Conservation (phyloP, 1,140 invertebrate species). For the Metaphire vulgaris region DNA sequence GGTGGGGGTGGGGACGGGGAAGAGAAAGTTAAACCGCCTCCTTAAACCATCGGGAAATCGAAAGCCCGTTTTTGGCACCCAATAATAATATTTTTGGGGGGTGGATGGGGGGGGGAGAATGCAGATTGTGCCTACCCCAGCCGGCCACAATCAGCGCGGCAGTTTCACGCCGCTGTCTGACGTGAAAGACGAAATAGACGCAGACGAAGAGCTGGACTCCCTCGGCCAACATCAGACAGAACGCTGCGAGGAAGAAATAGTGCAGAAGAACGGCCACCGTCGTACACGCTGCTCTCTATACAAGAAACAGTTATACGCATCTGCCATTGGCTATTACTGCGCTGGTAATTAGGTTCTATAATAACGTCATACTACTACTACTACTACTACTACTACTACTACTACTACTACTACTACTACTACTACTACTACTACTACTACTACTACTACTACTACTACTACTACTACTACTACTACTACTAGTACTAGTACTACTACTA, state of each 20-base stretch:
- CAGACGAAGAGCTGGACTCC: conserved; percentile 22
- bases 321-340: too few relatives aligned
- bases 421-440: neutral
- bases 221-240: conserved; percentile 30
- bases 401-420: neutral
- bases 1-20: too few relatives aligned
- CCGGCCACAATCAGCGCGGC: conserved; percentile 4
- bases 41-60: too few relatives aligned
- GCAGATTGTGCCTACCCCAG: too few relatives aligned
- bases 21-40: too few relatives aligned
- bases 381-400: neutral
- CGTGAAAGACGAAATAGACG: conserved; percentile 27
- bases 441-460: conserved; percentile 2
- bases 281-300: too few relatives aligned
- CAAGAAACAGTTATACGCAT: too few relatives aligned
- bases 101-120: too few relatives aligned
- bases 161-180: conserved; percentile 14
- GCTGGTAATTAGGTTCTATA: too few relatives aligned
- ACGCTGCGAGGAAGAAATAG: conserved; percentile 28
- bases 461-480: conserved; percentile 2
- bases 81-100: too few relatives aligned
- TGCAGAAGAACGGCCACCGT: too few relatives aligned
- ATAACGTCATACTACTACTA: neutral
- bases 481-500: neutral
- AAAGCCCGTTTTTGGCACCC: too few relatives aligned